These are phyloP conservation scores for Rhyacophila evoluta DNA, from an alignment of 2,888 invertebrate genomes.

Conservation along the genomic window DNA sequence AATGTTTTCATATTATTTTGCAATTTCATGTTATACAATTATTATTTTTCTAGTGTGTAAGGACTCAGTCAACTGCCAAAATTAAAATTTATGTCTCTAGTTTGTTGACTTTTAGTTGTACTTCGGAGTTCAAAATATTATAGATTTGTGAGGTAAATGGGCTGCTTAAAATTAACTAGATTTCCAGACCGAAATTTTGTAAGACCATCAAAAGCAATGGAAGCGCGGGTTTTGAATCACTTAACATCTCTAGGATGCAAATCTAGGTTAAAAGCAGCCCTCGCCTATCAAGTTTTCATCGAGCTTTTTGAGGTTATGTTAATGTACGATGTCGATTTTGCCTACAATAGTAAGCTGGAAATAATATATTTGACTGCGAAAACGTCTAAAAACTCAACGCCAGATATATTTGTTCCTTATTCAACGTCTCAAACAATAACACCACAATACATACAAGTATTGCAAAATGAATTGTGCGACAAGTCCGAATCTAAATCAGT, in stretches of 20 bases:
- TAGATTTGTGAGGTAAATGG: too few species aligned
- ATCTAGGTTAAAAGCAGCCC: constrained; percentile 62
- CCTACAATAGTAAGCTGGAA: constrained; percentile 65
- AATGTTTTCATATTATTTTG: too few species aligned
- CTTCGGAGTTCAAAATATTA: too few species aligned
- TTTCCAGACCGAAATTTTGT: background rate
- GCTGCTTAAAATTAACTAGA: background rate
- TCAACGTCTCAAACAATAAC: constrained; percentile 61
- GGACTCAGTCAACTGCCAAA: too few species aligned
- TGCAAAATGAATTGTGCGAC: constrained; percentile 67
- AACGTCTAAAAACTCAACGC: constrained; percentile 62
- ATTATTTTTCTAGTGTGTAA: too few species aligned
- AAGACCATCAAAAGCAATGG: constrained; percentile 56
- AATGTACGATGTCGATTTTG: constrained; percentile 68
- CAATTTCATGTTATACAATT: too few species aligned
- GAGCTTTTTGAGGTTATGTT: constrained; percentile 66
- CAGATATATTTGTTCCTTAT: constrained; percentile 65
- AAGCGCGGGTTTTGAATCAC: constrained; percentile 65
- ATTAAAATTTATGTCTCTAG: too few species aligned
- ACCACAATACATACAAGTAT: constrained; percentile 61
- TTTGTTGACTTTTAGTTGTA: too few species aligned
- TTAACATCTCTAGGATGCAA: constrained; percentile 65
- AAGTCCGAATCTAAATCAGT: constrained; percentile 66
- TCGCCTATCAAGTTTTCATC: constrained; percentile 65
- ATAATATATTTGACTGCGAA: constrained; percentile 63